A percentile compares a stretch with the other conserved stretches of the same genome.
Evolutionary conservation across 2,888 invertebrate genomes (phyloP).

Genomic region (Catotricha subobsoleta): DNA sequence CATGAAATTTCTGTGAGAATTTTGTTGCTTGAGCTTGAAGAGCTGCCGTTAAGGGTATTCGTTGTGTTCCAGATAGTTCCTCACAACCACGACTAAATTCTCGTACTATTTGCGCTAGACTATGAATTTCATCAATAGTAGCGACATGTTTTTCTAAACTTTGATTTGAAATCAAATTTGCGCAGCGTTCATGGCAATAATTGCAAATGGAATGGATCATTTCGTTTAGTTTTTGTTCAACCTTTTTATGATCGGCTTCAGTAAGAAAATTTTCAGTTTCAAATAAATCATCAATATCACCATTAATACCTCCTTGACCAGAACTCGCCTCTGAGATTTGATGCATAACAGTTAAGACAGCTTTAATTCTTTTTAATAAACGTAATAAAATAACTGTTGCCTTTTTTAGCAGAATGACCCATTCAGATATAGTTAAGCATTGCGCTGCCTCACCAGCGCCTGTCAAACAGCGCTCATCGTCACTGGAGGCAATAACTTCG

Average conservation of each 20-base stretch:
- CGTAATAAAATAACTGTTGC: conserved; percentile 46
- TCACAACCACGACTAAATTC: conserved; percentile 61
- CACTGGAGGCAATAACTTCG: conserved; percentile 44
- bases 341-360: conserved; percentile 56
- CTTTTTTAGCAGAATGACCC: conserved; percentile 46
- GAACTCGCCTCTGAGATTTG: conserved; percentile 53
- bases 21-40: conserved; percentile 76
- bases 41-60: conserved; percentile 62
- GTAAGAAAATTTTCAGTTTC: conserved; percentile 53
- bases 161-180: conserved; percentile 67
- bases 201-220: conserved; percentile 70
- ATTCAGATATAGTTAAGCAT: conserved; percentile 45
- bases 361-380: conserved; percentile 54
- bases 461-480: conserved; percentile 35
- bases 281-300: conserved; percentile 30
- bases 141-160: conserved; percentile 51
- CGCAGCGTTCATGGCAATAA: conserved; percentile 82
- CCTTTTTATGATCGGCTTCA: conserved; percentile 45
- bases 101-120: conserved; percentile 58
- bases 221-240: conserved; percentile 54
- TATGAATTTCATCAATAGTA: conserved; percentile 55
- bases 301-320: conserved; percentile 34
- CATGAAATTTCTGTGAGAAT: conserved; percentile 81
- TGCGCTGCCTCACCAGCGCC: conserved; percentile 32
- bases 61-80: conserved; percentile 51